Base-by-base conservation (phyloP, 1,140 invertebrate species). In the Goniozus legneri region DNA sequence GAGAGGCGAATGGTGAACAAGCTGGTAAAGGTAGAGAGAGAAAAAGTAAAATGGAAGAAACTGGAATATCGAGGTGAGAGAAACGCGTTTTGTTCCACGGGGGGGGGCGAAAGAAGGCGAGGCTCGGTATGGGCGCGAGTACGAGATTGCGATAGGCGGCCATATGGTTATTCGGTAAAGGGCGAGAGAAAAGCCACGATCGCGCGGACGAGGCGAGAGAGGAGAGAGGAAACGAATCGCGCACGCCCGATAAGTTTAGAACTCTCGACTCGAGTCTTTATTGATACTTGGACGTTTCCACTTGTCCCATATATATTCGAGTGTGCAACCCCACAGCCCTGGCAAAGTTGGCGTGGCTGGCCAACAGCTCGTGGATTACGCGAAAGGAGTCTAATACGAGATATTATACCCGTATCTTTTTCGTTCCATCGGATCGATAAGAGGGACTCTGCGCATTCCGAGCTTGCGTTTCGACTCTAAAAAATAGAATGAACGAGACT, bases 201-300 rank as follows among this genome's bases (percentile, higher is more conserved):
- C 4, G 32, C 8, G 6, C 32, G 6, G 32, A 33, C 7, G 4
- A 12, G 12, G 24, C 6, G 12, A 27, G 24, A 27, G 24, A 27
- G 24, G 6, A 27, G 24, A 27, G 24, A 27, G 12, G 24, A 27
- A 12, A 4, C 10, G 34, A n/a, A n/a, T n/a, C n/a, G n/a, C n/a
- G n/a, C n/a, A n/a, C n/a, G 10, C 21, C 35, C 48, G 55, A 58
- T 58, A 58, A 58, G 47, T 58, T 58, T 54, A 58, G 55, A 58
- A 54, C 47, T 53, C 47, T 44, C 50, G n/a, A n/a, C n/a, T 36
- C 20, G 43, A 36, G 31, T 32, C 44, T 58, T 59, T 54, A 58
- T 48, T 37, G 57, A 54, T 51, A 48, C 50, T 58, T 43, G 32
- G 21, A 30, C 37, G 31, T 49, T 44, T 59, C 44, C 44, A 54